Conservation (phyloP, 2,888 invertebrate species). For the Teinopalpus imperialis region DNA sequence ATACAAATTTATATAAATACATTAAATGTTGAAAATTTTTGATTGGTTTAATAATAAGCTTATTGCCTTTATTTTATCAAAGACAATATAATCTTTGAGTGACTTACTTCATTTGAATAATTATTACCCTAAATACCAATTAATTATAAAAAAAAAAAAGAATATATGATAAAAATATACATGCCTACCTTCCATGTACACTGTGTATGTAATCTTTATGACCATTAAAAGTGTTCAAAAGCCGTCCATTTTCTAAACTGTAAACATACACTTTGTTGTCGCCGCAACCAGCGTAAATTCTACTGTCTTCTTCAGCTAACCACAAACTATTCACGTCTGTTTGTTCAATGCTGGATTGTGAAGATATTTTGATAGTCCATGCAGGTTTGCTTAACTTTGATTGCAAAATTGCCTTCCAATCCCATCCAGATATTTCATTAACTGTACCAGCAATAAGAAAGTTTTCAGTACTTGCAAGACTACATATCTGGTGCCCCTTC, state of each 20-base stretch:
- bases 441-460: conserved; percentile 88
- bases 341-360: conserved; percentile 85
- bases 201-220: conserved; percentile 92
- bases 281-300: conserved; percentile 91
- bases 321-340: conserved; percentile 90
- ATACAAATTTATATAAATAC: no score
- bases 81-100: no score
- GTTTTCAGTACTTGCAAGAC: conserved; percentile 84
- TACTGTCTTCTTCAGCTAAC: conserved; percentile 81
- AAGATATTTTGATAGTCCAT: conserved; percentile 87
- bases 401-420: conserved; percentile 86
- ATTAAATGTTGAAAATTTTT: no score
- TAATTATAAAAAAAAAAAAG: no score
- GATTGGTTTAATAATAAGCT: no score
- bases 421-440: conserved; percentile 89
- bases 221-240: conserved; percentile 84
- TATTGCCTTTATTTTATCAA: no score
- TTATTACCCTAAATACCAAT: no score
- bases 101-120: no score
- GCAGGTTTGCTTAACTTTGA: conserved; percentile 83
- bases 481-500: conserved; percentile 85
- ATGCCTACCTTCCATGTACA: conserved; percentile 85
- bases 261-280: conserved; percentile 90
- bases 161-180: no score
- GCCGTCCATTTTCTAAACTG: conserved; percentile 88